phyloP scores from a whole-genome alignment of 1,140 invertebrate species.

The Monomorium pharaonis region DNA sequence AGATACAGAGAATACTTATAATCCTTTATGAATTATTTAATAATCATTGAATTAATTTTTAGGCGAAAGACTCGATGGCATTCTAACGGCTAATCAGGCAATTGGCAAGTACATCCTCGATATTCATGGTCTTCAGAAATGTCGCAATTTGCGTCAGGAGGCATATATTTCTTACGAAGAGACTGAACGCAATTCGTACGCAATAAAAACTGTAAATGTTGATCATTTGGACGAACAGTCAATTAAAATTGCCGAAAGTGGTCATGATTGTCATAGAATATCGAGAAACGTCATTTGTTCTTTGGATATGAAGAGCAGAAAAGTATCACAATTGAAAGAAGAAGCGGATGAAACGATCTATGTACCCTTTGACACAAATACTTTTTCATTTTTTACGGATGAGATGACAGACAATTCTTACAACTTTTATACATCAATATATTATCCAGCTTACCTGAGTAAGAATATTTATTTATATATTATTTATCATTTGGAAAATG shows the following conservation, averaged over 20 bases:
- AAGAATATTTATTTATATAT: conserved; percentile 54
- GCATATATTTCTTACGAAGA: conserved; percentile 67
- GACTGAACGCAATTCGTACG: background rate
- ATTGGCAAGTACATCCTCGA: conserved; percentile 86
- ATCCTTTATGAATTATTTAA: background rate
- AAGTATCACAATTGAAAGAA: conserved; percentile 13
- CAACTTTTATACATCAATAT: conserved; percentile 68
- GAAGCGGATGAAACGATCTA: conserved; percentile 63
- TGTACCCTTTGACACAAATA: conserved; percentile 72
- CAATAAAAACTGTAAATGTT: background rate
- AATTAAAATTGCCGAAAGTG: conserved; percentile 50
- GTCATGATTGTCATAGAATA: conserved; percentile 66
- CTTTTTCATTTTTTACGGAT: conserved; percentile 68
- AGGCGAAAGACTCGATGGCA: conserved; percentile 89
- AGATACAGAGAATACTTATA: background rate
- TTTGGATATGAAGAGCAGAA: conserved; percentile 67
- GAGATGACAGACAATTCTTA: conserved; percentile 75
- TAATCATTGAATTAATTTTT: conserved; percentile 69
- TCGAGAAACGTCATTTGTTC: conserved; percentile 65
- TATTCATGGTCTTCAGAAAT: conserved; percentile 84
- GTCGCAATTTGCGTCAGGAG: conserved; percentile 74
- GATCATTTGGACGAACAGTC: background rate
- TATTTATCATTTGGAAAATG: background rate
- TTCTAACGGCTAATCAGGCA: conserved; percentile 85
- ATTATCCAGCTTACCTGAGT: conserved; percentile 76